Percentiles rank a stretch among this genome's conserved stretches.
Evolutionary conservation across 1,140 invertebrate species (phyloP).

Genomic region (Prorops nasuta): DNA sequence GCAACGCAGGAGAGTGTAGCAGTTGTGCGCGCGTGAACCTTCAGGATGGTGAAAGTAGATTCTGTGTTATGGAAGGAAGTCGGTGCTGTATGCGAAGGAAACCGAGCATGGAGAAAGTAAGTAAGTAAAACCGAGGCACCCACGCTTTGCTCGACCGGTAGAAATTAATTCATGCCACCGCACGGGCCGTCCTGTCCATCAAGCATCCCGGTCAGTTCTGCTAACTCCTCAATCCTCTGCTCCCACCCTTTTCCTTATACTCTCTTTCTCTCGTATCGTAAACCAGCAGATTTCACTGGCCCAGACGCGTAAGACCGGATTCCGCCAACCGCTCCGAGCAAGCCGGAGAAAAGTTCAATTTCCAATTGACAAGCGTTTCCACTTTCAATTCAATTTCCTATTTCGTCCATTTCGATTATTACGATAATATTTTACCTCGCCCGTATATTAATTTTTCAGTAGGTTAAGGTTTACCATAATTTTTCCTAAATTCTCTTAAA

Average conservation of each 20-base stretch:
- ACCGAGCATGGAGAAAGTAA: conserved; percentile 28
- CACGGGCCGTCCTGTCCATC: not conserved
- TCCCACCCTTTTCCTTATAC: not conserved
- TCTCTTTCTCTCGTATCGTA: not conserved
- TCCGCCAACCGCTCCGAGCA: not conserved
- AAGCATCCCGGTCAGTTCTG: too few species aligned
- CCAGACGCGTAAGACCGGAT: conserved; percentile 6
- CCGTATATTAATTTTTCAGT: too few species aligned
- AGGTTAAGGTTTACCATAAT: too few species aligned
- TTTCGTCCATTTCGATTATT: too few species aligned
- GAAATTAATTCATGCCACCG: conserved; percentile 21
- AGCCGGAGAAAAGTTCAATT: conserved; percentile 16
- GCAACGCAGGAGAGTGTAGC: not conserved
- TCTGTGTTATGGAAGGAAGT: conserved; percentile 24
- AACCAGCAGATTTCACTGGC: conserved; percentile 9
- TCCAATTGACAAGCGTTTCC: conserved; percentile 19
- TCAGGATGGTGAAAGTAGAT: conserved; percentile 25
- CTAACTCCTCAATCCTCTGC: too few species aligned
- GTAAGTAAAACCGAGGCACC: conserved; percentile 11
- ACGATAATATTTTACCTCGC: too few species aligned
- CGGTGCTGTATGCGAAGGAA: conserved; percentile 9
- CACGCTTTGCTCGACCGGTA: conserved; percentile 8
- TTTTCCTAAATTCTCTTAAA: too few species aligned
- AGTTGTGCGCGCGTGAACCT: not conserved
- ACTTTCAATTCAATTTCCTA: conserved; percentile 10